Conservation (phyloP, 2,113 vertebrate species). For the Hemiscyllium ocellatum region DNA sequence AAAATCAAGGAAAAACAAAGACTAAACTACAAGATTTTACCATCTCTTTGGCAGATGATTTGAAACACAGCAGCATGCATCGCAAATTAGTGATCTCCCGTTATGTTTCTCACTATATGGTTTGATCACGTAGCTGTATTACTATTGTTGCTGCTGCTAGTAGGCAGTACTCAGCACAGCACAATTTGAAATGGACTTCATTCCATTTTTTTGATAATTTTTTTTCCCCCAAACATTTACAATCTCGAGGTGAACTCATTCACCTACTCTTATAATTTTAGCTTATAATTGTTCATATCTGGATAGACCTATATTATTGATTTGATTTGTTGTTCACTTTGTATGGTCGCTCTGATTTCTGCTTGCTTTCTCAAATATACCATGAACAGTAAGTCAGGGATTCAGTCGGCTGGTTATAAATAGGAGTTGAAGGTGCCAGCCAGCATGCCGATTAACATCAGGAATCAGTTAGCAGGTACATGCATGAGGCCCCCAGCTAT, state of each 20-base stretch:
- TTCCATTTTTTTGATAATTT: not conserved
- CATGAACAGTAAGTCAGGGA: not conserved
- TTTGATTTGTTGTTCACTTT: not conserved
- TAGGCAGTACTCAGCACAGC: not conserved
- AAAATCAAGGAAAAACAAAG: not conserved
- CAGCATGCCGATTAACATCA: not conserved
- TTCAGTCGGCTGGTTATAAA: not conserved
- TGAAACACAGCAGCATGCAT: not conserved
- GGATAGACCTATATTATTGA: not conserved
- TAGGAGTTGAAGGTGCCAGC: not conserved
- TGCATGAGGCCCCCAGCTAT: not conserved
- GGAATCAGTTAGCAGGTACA: not conserved
- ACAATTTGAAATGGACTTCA: not conserved
- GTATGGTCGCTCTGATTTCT: not conserved
- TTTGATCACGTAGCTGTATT: not conserved
- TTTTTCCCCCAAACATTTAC: not conserved
- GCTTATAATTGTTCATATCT: not conserved
- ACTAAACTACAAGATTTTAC: not conserved
- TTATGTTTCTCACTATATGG: not conserved
- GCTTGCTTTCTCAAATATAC: not conserved
- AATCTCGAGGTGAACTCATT: not conserved
- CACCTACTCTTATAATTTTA: not conserved
- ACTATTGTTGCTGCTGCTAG: not conserved
- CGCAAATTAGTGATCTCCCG: not conserved
- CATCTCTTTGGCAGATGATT: not conserved